A percentile compares a stretch with the other conserved stretches of the same genome.
Conservation (phyloP, 1,140 invertebrate species). For the Nautilus pompilius region DNA sequence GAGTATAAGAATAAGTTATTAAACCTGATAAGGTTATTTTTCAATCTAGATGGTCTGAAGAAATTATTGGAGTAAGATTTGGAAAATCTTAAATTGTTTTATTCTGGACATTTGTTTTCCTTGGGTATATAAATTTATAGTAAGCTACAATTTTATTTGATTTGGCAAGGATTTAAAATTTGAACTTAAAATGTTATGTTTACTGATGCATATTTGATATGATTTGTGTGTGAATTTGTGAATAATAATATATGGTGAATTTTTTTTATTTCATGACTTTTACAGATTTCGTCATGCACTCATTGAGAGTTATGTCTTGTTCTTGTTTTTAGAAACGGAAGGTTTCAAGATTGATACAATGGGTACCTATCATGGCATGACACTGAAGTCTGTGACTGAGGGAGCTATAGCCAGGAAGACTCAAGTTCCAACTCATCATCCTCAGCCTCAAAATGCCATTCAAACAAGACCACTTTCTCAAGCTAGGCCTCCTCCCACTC, state of each 20-base stretch:
- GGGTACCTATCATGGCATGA: constrained; percentile 97
- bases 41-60: too few relatives aligned
- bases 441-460: constrained; percentile 12
- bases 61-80: too few relatives aligned
- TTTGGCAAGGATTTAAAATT: too few relatives aligned
- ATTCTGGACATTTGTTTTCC: too few relatives aligned
- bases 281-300: too few relatives aligned
- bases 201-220: neutral
- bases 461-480: constrained; percentile 42
- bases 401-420: constrained; percentile 69
- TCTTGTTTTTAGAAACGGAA: constrained; percentile 71
- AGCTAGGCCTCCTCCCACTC: constrained; percentile 47
- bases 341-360: constrained; percentile 98
- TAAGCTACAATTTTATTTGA: too few relatives aligned
- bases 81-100: too few relatives aligned
- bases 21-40: too few relatives aligned
- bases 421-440: constrained; percentile 21
- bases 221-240: neutral
- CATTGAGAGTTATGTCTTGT: neutral
- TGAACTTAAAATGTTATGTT: too few relatives aligned
- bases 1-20: too few relatives aligned
- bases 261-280: neutral
- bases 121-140: too few relatives aligned
- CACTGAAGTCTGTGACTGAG: constrained; percentile 93
- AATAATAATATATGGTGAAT: neutral